Evolutionary conservation across 2,113 vertebrate species (phyloP).

Genomic region (Myrmophylax atrothorax): DNA sequence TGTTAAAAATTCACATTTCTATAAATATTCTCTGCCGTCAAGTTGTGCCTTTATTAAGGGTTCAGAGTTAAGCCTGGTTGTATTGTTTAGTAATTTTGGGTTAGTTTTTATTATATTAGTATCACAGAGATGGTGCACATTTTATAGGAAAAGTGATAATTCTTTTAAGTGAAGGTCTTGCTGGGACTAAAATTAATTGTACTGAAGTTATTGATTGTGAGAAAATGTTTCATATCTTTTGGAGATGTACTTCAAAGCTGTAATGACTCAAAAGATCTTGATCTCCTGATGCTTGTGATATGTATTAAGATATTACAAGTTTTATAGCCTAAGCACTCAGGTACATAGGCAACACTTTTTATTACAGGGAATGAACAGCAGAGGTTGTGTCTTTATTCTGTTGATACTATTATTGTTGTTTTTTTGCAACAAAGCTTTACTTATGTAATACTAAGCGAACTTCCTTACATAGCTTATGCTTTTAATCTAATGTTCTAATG

Average conservation of each 20-base stretch:
- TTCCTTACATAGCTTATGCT: not conserved
- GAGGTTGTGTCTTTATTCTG: not conserved
- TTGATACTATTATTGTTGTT: not conserved
- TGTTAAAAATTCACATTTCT: not conserved
- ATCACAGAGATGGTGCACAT: not conserved
- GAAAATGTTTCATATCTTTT: constrained; percentile 10
- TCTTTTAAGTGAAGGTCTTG: not conserved
- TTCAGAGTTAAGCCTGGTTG: not conserved
- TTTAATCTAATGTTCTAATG: not conserved
- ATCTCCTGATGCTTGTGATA: not conserved
- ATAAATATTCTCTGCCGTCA: not conserved
- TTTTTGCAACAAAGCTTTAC: not conserved
- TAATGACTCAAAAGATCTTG: not conserved
- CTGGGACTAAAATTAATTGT: constrained; percentile 14
- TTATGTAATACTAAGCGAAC: not conserved
- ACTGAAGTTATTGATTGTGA: not conserved
- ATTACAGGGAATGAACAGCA: not conserved
- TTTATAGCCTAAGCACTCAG: not conserved
- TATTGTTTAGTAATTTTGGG: not conserved
- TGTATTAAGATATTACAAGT: not conserved
- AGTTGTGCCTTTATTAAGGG: not conserved
- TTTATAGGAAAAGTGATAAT: not conserved
- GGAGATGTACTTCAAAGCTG: not conserved
- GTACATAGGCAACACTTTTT: not conserved
- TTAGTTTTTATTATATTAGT: not conserved